phyloP scores from a whole-genome alignment of 37 sponge, comb jelly and placozoan species.

The Haliclona indistincta region DNA sequence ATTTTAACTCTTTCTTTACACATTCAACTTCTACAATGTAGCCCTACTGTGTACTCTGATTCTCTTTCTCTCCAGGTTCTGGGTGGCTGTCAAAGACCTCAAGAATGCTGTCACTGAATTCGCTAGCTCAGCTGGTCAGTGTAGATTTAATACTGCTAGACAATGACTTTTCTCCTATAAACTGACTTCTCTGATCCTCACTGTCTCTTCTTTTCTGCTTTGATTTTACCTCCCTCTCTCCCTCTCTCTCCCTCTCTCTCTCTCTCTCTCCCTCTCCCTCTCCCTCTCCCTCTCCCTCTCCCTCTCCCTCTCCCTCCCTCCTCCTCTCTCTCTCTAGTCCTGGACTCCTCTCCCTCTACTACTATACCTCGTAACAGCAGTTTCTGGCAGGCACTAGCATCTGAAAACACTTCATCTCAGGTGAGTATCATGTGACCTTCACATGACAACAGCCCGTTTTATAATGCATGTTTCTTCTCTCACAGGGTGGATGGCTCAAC shows the following conservation, averaged over 20 bases:
- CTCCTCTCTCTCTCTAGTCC: not conserved
- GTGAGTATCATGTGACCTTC: not conserved
- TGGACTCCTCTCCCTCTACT: not conserved
- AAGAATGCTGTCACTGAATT: conserved; percentile 33
- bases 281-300: too few species aligned
- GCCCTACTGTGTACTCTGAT: not conserved
- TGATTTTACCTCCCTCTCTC: not conserved
- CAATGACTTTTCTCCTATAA: too few species aligned
- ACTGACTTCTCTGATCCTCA: too few species aligned
- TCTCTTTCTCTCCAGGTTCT: conserved; percentile 40
- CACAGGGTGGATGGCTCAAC: conserved; percentile 67
- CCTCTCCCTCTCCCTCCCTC: not conserved
- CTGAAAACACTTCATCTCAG: conserved; percentile 45
- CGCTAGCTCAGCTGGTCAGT: too few species aligned
- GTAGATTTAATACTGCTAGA: too few species aligned
- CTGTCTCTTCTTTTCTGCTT: too few species aligned
- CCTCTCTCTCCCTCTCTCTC: not conserved
- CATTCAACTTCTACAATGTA: not conserved
- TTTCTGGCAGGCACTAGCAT: conserved; percentile 58
- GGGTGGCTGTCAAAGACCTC: conserved; percentile 55
- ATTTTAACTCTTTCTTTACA: not conserved
- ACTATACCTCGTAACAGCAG: conserved; percentile 56
- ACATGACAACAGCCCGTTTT: not conserved
- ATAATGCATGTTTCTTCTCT: not conserved
- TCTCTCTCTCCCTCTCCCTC: not conserved